phyloP scores from a whole-genome alignment of 2,888 invertebrate genomes.

The Cybosia mesomella region DNA sequence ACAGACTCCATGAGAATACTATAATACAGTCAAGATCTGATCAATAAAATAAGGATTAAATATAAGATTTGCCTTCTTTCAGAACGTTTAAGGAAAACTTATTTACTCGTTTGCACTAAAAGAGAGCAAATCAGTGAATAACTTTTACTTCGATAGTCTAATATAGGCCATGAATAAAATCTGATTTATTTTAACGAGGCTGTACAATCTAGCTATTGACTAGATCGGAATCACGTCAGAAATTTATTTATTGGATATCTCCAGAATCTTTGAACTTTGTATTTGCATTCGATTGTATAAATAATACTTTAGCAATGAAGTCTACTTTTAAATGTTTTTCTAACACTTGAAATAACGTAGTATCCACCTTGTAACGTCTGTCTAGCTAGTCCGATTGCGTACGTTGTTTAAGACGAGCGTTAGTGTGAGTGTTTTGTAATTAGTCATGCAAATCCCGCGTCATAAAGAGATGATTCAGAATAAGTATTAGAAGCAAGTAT shows the following conservation, averaged over 20 bases:
- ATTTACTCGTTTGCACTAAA: background rate
- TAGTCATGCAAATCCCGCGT: background rate
- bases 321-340: background rate
- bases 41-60: slow-evolving; percentile 24
- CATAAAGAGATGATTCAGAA: background rate
- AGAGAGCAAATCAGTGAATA: background rate
- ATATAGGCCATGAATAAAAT: slow-evolving; percentile 8
- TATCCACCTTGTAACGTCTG: background rate
- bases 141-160: slow-evolving; percentile 12
- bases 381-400: slow-evolving; percentile 6
- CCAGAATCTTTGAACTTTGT: slow-evolving; percentile 26
- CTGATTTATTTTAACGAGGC: slow-evolving; percentile 60
- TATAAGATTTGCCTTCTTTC: slow-evolving; percentile 14
- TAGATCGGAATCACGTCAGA: slow-evolving; percentile 60
- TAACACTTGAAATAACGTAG: background rate
- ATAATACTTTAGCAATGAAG: background rate
- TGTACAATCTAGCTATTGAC: slow-evolving; percentile 68
- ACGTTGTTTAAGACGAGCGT: background rate
- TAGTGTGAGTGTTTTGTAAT: background rate
- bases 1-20: slow-evolving; percentile 83
- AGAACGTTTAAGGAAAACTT: slow-evolving; percentile 9
- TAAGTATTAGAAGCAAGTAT: background rate
- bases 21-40: slow-evolving; percentile 64
- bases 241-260: slow-evolving; percentile 26
- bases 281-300: slow-evolving; percentile 5